Evolutionary conservation across 2,888 invertebrate species (phyloP).

Genomic region (Ophion obscuratus): DNA sequence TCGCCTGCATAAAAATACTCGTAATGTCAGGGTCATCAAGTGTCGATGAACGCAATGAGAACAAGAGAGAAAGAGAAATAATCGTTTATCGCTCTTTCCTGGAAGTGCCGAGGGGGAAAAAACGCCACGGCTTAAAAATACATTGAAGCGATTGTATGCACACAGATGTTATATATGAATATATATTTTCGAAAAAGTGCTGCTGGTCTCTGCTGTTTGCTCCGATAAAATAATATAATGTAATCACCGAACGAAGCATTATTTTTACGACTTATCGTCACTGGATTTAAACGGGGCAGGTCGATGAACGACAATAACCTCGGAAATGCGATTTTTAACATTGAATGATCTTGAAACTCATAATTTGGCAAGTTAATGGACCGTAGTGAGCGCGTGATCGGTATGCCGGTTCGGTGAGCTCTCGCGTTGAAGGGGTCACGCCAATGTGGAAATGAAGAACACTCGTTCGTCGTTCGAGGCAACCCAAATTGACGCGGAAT

Average conservation of each 20-base stretch:
- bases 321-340: slow-evolving; percentile 18
- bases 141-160: neutral
- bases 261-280: slow-evolving; percentile 28
- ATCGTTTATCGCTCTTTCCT: neutral
- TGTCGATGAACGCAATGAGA: neutral
- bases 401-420: no score
- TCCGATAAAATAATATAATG: slow-evolving; percentile 17
- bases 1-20: neutral
- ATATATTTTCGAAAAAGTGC: neutral
- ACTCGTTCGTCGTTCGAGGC: no score
- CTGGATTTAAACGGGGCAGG: slow-evolving; percentile 35
- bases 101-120: neutral
- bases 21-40: neutral
- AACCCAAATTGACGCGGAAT: no score
- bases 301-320: slow-evolving; percentile 47
- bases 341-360: neutral
- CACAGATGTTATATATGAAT: neutral
- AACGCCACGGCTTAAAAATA: neutral
- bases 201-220: slow-evolving; percentile 25
- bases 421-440: no score
- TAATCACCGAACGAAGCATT: slow-evolving; percentile 1
- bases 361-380: neutral
- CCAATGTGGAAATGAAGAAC: no score
- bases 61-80: neutral
- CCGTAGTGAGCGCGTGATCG: no score